Conservation (phyloP, 2,113 vertebrate species). For the Phoxinus phoxinus region DNA sequence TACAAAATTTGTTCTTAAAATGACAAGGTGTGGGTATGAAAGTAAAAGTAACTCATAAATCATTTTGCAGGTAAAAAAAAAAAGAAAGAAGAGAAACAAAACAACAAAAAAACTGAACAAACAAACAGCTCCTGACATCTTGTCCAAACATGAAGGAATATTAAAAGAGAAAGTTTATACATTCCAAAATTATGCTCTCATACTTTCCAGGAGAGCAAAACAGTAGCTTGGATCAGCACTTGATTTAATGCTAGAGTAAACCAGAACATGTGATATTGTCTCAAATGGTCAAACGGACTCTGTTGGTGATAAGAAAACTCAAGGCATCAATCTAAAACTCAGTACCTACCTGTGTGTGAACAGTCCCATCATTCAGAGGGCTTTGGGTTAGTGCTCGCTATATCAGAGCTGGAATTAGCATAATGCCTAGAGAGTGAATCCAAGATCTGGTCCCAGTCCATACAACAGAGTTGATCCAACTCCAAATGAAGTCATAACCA, state of each 20-base stretch:
- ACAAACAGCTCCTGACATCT: slow-evolving; percentile 19
- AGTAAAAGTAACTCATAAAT: slow-evolving; percentile 58
- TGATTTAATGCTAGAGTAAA: slow-evolving; percentile 15
- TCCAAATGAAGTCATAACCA: not conserved
- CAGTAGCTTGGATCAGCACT: slow-evolving; percentile 40
- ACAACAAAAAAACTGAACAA: slow-evolving; percentile 17
- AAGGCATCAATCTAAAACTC: not conserved
- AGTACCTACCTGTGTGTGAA: slow-evolving; percentile 1
- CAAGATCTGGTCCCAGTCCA: slow-evolving; percentile 18
- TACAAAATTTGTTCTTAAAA: slow-evolving; percentile 57
- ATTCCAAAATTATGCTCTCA: slow-evolving; percentile 34
- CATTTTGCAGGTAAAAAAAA: slow-evolving; percentile 56
- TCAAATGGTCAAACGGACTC: slow-evolving; percentile 15
- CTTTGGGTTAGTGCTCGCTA: slow-evolving; percentile 11
- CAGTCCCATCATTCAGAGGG: slow-evolving; percentile 22
- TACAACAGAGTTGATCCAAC: not conserved
- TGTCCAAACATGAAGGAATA: not conserved
- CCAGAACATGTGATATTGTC: not conserved
- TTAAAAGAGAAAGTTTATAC: slow-evolving; percentile 21
- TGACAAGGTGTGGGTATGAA: slow-evolving; percentile 67
- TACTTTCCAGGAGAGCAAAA: slow-evolving; percentile 30
- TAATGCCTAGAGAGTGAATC: slow-evolving; percentile 2
- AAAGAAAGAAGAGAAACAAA: slow-evolving; percentile 51
- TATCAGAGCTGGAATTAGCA: not conserved
- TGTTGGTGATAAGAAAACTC: slow-evolving; percentile 5